Percentiles rank a stretch among this genome's conserved stretches.
phyloP scores from a whole-genome alignment of 2,888 invertebrate species.

The Melanophora roralis region DNA sequence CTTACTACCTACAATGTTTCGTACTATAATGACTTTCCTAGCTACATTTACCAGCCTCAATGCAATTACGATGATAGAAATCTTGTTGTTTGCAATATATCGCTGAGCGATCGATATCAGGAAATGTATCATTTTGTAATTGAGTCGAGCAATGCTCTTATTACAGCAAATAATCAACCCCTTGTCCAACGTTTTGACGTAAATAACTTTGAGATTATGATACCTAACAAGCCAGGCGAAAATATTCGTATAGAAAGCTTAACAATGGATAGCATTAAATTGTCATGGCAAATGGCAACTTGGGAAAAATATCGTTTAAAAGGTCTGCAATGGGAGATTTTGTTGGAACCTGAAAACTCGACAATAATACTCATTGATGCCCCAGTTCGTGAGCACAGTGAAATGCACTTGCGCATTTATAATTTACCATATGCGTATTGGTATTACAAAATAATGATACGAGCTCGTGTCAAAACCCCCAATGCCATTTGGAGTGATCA shows the following conservation, averaged over 20 bases:
- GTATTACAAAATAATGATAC: constrained; percentile 81
- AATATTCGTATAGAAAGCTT: constrained; percentile 66
- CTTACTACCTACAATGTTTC: constrained; percentile 78
- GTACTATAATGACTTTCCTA: constrained; percentile 63
- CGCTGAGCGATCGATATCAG: constrained; percentile 75
- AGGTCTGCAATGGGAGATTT: constrained; percentile 71
- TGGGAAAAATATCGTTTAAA: constrained; percentile 67
- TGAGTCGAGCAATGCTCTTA: constrained; percentile 81
- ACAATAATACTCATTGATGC: constrained; percentile 19
- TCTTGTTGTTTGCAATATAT: constrained; percentile 70
- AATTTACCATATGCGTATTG: constrained; percentile 70
- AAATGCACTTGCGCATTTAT: constrained; percentile 68
- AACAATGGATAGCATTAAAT: constrained; percentile 68
- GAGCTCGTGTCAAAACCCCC: constrained; percentile 82
- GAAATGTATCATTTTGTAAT: constrained; percentile 80
- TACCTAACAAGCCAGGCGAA: constrained; percentile 70
- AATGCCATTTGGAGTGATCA: constrained; percentile 83
- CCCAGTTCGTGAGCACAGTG: constrained; percentile 59
- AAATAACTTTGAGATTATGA: constrained; percentile 68
- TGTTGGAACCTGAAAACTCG: constrained; percentile 66
- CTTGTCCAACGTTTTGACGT: constrained; percentile 66
- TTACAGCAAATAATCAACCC: constrained; percentile 71
- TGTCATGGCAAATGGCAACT: constrained; percentile 70
- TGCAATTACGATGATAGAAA: constrained; percentile 69
- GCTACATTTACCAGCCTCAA: constrained; percentile 61